Conservation (phyloP, 92 coral and sea anemone species). For the Epizoanthus rinbou region DNA sequence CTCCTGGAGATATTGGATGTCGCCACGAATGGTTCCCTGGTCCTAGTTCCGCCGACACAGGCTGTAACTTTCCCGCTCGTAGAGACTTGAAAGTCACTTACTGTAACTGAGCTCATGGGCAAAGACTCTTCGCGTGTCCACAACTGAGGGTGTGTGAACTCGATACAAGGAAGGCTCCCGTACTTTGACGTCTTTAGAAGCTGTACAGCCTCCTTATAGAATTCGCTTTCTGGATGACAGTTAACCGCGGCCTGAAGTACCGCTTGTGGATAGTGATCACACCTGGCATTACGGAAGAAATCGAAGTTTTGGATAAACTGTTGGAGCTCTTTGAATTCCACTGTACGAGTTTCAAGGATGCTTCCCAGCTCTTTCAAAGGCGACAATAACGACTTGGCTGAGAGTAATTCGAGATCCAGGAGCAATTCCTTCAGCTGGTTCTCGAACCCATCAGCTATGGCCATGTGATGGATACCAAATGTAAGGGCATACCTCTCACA, state of each 20-base stretch:
- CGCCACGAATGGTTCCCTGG: background rate
- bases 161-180: background rate
- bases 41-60: background rate
- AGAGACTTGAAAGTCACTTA: constrained; percentile 6
- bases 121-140: background rate
- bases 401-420: background rate
- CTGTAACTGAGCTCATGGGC: background rate
- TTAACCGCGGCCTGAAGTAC: background rate
- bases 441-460: background rate
- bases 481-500: background rate
- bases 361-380: background rate
- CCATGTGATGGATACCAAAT: background rate
- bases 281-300: background rate
- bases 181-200: background rate
- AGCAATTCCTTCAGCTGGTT: background rate
- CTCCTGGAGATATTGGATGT: background rate
- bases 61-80: background rate
- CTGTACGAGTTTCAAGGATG: background rate
- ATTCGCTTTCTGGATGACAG: background rate
- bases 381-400: background rate
- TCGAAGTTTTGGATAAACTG: background rate
- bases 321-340: background rate
- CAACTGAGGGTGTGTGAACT: background rate
- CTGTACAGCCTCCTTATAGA: background rate
- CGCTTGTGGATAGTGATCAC: background rate